These are phyloP conservation scores for Dendrolimus pini DNA, from an alignment of 2,888 invertebrate species.

Conservation along the genomic window DNA sequence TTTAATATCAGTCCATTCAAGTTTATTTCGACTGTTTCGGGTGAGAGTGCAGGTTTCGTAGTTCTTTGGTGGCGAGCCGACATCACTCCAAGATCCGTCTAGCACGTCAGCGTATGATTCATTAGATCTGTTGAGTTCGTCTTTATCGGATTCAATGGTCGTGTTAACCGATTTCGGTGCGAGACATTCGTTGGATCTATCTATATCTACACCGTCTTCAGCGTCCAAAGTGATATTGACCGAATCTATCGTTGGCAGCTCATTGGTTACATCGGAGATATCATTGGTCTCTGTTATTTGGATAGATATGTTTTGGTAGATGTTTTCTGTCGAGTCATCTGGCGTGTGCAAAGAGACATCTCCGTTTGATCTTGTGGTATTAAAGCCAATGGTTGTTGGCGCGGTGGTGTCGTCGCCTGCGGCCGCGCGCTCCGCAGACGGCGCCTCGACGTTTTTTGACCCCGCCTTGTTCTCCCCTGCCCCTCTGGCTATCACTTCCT, in stretches of 20 bases:
- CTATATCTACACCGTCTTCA: conserved; percentile 23
- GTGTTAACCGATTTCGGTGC: conserved; percentile 52
- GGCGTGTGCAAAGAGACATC: neutral
- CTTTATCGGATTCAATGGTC: conserved; percentile 51
- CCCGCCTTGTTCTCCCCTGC: conserved; percentile 26
- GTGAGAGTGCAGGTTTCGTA: conserved; percentile 17
- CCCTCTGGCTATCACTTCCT: conserved; percentile 82
- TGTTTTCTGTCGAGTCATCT: neutral
- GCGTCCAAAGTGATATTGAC: conserved; percentile 30
- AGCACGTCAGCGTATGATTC: conserved; percentile 64
- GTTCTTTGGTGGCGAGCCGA: conserved; percentile 25
- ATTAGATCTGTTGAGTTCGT: conserved; percentile 63
- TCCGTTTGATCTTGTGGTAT: neutral
- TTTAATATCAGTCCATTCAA: conserved; percentile 52
- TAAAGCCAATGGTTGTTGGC: conserved; percentile 37
- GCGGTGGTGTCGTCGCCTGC: conserved; percentile 47
- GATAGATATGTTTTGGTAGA: conserved; percentile 12
- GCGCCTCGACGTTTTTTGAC: conserved; percentile 86
- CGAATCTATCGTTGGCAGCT: conserved; percentile 16
- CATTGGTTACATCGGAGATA: neutral
- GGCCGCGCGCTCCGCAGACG: conserved; percentile 81
- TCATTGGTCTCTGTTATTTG: conserved; percentile 1
- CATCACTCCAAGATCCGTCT: conserved; percentile 60
- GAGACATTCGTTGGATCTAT: conserved; percentile 64
- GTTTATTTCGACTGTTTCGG: conserved; percentile 27